Conservation (phyloP, 2,797 vertebrate genomes). For the Merluccius polli region DNA sequence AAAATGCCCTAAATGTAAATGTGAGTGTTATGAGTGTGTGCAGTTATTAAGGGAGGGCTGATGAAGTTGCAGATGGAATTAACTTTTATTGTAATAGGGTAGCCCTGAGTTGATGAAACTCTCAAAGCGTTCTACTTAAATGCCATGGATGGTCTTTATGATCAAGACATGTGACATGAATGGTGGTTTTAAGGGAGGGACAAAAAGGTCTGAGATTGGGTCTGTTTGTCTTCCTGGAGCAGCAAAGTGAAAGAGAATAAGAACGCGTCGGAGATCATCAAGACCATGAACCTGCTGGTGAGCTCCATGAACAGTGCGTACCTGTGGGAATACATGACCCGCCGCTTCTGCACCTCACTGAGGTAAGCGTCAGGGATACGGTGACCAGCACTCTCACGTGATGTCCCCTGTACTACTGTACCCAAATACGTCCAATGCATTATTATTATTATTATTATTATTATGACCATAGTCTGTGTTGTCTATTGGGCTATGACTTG, state of each 20-base stretch:
- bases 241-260: conserved; percentile 93
- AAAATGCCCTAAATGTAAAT: no score
- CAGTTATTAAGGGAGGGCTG: background rate
- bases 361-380: conserved; percentile 78
- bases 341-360: conserved; percentile 82
- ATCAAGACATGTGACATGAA: background rate
- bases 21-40: no score
- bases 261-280: conserved; percentile 90
- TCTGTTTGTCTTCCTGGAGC: conserved; percentile 25
- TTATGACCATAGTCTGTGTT: no score
- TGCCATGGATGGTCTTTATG: background rate
- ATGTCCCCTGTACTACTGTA: no score
- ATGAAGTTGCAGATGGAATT: background rate
- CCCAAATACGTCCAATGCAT: no score
- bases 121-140: background rate
- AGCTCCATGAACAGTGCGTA: conserved; percentile 88
- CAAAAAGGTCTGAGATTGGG: background rate
- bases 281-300: conserved; percentile 89
- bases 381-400: no score
- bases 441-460: no score
- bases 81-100: background rate
- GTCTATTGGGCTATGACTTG: no score
- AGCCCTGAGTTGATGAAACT: background rate
- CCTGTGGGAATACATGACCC: conserved; percentile 93
- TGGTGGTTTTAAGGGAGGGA: background rate